Evolutionary conservation across 1,140 invertebrate genomes (phyloP).

Genomic region (Ips typographus): DNA sequence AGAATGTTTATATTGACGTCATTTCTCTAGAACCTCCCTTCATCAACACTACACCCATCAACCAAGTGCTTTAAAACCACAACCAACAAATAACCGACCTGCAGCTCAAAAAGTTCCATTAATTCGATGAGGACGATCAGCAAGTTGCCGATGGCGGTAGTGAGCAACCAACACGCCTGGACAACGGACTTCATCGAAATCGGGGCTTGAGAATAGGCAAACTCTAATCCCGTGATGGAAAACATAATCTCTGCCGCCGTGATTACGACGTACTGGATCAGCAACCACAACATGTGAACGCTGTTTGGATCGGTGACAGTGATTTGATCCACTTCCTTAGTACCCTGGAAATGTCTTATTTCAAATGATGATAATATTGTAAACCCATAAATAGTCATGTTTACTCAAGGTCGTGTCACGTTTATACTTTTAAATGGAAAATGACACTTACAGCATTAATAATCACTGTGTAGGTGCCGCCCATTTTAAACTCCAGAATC

Average conservation of each 20-base stretch:
- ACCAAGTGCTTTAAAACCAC: background rate
- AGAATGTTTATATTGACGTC: background rate
- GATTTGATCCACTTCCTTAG: background rate
- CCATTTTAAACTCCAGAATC: conserved; percentile 29
- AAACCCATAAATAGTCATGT: too few relatives aligned
- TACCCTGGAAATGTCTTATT: background rate
- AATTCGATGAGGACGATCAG: conserved; percentile 82
- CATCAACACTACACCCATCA: background rate
- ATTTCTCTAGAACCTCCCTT: background rate
- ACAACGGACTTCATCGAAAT: conserved; percentile 90
- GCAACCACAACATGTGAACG: conserved; percentile 78
- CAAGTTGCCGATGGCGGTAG: conserved; percentile 88
- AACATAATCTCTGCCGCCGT: conserved; percentile 85
- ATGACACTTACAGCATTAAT: conserved; percentile 24
- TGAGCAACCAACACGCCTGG: conserved; percentile 86
- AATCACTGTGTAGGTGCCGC: conserved; percentile 40
- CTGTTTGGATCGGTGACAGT: conserved; percentile 66
- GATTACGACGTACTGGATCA: conserved; percentile 86
- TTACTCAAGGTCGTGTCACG: too few relatives aligned
- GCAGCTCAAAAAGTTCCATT: conserved; percentile 59
- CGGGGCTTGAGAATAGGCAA: conserved; percentile 89
- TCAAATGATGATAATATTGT: too few relatives aligned
- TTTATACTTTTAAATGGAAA: background rate
- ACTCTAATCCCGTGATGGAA: conserved; percentile 87
- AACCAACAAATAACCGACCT: conserved; percentile 55